Conservation (phyloP, 2,797 vertebrate species). For the Spinus pinus region DNA sequence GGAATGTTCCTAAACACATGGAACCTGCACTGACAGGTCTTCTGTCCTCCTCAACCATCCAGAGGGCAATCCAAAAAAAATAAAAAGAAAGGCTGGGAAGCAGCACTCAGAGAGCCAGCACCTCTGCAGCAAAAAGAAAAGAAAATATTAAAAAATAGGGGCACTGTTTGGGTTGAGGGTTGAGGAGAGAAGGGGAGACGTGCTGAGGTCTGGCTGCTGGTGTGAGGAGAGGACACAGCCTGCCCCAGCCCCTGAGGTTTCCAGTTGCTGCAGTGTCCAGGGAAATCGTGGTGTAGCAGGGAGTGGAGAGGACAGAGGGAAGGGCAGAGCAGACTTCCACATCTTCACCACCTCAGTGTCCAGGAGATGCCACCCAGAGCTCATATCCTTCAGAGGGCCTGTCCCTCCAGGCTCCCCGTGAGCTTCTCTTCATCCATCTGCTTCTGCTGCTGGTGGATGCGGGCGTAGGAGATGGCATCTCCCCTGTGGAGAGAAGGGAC, state of each 20-base stretch:
- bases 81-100: not conserved
- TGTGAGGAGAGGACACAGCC: constrained; percentile 12
- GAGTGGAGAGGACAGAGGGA: not conserved
- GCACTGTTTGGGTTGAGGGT: not conserved
- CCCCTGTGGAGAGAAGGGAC: constrained; percentile 78
- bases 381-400: constrained; percentile 68
- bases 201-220: constrained; percentile 12
- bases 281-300: not conserved
- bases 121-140: not conserved
- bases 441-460: constrained; percentile 92
- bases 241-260: constrained; percentile 33
- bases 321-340: not conserved
- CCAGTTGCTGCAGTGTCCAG: not conserved
- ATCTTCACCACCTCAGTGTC: not conserved
- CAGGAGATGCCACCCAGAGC: accelerated
- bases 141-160: not conserved
- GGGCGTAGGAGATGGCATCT: constrained; percentile 89
- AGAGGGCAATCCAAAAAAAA: not conserved
- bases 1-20: accelerated
- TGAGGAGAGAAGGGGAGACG: not conserved
- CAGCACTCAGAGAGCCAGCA: not conserved
- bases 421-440: constrained; percentile 87
- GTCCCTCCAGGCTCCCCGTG: constrained; percentile 72
- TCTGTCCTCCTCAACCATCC: not conserved
- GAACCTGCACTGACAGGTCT: not conserved